Conservation (phyloP, 2,113 vertebrate species). For the Xenopus laevis region DNA sequence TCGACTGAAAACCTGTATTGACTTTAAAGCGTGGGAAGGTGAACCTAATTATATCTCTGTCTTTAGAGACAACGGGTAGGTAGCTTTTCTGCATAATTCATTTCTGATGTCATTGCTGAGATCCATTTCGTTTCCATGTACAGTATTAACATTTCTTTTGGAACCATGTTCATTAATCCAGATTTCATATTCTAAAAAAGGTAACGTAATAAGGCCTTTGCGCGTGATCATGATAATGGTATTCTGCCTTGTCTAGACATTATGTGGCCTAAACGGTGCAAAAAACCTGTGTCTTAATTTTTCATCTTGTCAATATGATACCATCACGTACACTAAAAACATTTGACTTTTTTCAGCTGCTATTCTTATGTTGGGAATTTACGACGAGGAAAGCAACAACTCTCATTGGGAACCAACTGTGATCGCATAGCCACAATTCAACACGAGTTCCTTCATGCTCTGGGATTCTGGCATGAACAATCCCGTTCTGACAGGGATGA, state of each 20-base stretch:
- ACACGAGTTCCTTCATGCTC: slow-evolving; percentile 82
- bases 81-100: not conserved
- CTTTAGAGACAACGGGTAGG: slow-evolving; percentile 84
- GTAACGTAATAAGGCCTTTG: no score
- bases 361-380: slow-evolving; percentile 84
- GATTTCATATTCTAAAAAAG: no score
- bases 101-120: no score
- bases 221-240: no score
- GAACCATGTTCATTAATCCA: no score
- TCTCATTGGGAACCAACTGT: slow-evolving; percentile 78
- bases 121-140: no score
- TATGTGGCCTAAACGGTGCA: no score
- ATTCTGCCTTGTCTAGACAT: no score
- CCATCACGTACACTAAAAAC: not conserved
- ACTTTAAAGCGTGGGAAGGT: slow-evolving; percentile 87
- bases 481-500: slow-evolving; percentile 82
- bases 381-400: slow-evolving; percentile 64
- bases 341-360: slow-evolving; percentile 66
- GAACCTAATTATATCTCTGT: slow-evolving; percentile 88
- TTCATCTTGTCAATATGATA: no score
- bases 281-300: no score
- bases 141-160: no score
- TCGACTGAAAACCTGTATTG: slow-evolving; percentile 87
- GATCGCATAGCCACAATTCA: slow-evolving; percentile 75
- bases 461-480: slow-evolving; percentile 91